Evolutionary conservation across 2,888 invertebrate species (phyloP).

Genomic region (Mythimna lalbum): DNA sequence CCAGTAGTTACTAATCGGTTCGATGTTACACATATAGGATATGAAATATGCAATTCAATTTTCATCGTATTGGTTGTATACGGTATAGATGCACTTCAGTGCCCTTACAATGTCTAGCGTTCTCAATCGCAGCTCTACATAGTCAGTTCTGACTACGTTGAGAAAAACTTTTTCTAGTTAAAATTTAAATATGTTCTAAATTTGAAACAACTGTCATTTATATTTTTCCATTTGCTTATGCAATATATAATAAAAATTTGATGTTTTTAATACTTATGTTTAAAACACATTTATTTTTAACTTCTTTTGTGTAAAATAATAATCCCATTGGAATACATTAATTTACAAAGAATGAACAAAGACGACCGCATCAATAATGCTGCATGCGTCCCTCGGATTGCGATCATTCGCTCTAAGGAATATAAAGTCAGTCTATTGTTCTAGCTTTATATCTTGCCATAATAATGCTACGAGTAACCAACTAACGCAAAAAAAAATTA

Average conservation of each 20-base stretch:
- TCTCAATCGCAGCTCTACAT: too few species aligned
- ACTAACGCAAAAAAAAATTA: constrained; percentile 20
- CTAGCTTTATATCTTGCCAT: constrained; percentile 24
- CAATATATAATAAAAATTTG: too few species aligned
- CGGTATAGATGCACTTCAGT: too few species aligned
- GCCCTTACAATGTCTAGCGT: too few species aligned
- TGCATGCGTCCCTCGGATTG: constrained; percentile 48
- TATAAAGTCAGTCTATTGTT: constrained; percentile 66
- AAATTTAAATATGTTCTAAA: background rate
- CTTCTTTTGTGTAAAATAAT: too few species aligned
- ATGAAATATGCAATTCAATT: too few species aligned
- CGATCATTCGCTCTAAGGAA: constrained; percentile 55
- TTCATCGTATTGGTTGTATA: too few species aligned
- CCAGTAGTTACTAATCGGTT: too few species aligned
- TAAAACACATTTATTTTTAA: too few species aligned
- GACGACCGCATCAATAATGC: constrained; percentile 24
- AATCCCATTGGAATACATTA: background rate
- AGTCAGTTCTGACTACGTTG: too few species aligned
- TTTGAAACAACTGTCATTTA: background rate
- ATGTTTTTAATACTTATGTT: too few species aligned
- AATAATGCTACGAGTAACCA: constrained; percentile 14
- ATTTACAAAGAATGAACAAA: constrained; percentile 39
- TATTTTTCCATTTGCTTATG: background rate
- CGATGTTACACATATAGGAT: too few species aligned
- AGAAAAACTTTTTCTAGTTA: background rate